These are phyloP conservation scores for Globicephala melas DNA, from an alignment of 2,113 vertebrate species.

Conservation along the genomic window DNA sequence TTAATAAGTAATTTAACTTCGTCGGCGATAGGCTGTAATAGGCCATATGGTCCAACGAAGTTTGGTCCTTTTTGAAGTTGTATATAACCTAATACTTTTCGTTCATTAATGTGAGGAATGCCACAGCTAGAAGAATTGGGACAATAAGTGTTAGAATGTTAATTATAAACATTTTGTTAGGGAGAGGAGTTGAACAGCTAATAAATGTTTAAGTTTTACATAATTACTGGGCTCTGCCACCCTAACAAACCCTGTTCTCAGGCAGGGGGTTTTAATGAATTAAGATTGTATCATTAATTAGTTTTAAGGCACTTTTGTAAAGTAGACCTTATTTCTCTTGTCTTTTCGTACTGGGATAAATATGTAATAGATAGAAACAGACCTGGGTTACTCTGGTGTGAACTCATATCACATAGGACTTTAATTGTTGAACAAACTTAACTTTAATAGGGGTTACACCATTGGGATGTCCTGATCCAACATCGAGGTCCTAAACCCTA, in stretches of 20 bases:
- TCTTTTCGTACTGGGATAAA: neutral
- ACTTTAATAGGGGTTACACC: neutral
- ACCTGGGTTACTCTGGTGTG: neutral
- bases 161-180: neutral
- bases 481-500: neutral
- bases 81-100: neutral
- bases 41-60: neutral
- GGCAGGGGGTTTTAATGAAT: neutral
- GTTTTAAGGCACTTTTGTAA: neutral
- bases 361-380: neutral
- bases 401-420: neutral
- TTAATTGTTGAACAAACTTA: neutral
- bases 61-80: neutral
- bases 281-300: neutral
- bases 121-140: neutral
- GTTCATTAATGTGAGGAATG: neutral
- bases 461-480: neutral
- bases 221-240: neutral
- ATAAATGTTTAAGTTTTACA: neutral
- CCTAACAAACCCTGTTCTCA: neutral
- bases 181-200: neutral
- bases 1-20: neutral
- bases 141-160: neutral
- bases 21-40: neutral
- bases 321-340: neutral